Evolutionary conservation across 2,113 vertebrate genomes (phyloP), one percentile per base, ranked within the genome.

Genomic region (Pachycephala philippinensis): DNA sequence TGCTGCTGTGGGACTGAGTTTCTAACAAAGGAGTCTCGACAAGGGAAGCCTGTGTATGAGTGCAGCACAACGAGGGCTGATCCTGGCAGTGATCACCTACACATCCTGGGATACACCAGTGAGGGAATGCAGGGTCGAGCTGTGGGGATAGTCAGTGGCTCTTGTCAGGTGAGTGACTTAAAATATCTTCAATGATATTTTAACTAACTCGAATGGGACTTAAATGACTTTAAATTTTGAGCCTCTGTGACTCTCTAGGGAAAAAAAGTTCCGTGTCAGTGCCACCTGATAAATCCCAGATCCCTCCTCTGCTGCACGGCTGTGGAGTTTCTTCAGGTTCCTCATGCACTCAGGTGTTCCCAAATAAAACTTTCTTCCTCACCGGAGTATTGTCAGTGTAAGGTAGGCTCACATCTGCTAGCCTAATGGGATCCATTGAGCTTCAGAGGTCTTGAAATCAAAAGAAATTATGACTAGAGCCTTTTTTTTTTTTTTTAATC

Each of bases 401-500:
- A 87, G 64, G 23, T 4, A 47, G 45, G 7, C 21, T 87, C 68
- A 27, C 17, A 42, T 65, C 56, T 81, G 23, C 53, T 65, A 26
- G 60, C 13, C 7, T 40, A 11, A 53, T 10, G 21, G 31, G 11
- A 13, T 27, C 53, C 18, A 35, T 42, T 0, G 0, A 84, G 54
- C 33, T 18, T 16, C 23, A 95, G 59, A 53, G 4, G 4, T 64
- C 59, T 54, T 45, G 53, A 80, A 87, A 45, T 27, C 3, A 10
- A 76, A 52, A 84, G 8, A 56, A 63, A 61, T 20, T 72, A 5
- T 39, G 39, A 42, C 15, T 26, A 33, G 45, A 56, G 10, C 5
- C 11, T 27, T 2, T 66, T 33, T 70, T 61, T 2, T 59, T 31
- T 56, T 2, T 59, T 31, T 56, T 27, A 40, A 26, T 54, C 9